phyloP scores from a whole-genome alignment of 2,888 invertebrate species.

The Diarsia dahlii region DNA sequence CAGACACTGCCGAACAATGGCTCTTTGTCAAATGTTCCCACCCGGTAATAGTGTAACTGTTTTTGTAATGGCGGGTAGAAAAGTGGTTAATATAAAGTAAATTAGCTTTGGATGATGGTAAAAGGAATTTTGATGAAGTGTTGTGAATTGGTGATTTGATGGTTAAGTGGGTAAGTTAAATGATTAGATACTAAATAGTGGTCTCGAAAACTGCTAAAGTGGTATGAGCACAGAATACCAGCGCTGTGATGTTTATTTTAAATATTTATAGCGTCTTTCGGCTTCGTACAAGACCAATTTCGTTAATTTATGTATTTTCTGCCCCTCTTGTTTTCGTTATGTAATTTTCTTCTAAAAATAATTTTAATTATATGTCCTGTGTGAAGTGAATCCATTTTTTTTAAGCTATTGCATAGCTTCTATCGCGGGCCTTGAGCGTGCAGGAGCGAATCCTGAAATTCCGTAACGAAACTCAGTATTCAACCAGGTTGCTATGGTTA shows the following conservation, averaged over 20 bases:
- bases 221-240: background rate
- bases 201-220: background rate
- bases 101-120: constrained; percentile 7
- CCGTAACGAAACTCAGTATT: too few relatives aligned
- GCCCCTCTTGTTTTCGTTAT: background rate
- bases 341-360: too few relatives aligned
- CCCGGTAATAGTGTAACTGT: constrained; percentile 67
- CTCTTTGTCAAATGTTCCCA: constrained; percentile 75
- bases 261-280: too few relatives aligned
- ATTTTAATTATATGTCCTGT: too few relatives aligned
- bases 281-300: background rate
- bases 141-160: constrained; percentile 9
- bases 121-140: constrained; percentile 12
- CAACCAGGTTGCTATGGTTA: too few relatives aligned
- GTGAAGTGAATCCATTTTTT: too few relatives aligned
- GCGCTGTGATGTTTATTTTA: too few relatives aligned
- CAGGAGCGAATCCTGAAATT: too few relatives aligned
- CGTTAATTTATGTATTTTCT: background rate
- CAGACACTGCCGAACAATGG: constrained; percentile 70
- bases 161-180: background rate
- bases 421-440: too few relatives aligned
- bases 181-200: background rate
- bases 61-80: constrained; percentile 56
- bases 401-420: too few relatives aligned
- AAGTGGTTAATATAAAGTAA: constrained; percentile 56